Evolutionary conservation across 92 coral and sea anemone species (phyloP).

Genomic region (Heliopora coerulea): DNA sequence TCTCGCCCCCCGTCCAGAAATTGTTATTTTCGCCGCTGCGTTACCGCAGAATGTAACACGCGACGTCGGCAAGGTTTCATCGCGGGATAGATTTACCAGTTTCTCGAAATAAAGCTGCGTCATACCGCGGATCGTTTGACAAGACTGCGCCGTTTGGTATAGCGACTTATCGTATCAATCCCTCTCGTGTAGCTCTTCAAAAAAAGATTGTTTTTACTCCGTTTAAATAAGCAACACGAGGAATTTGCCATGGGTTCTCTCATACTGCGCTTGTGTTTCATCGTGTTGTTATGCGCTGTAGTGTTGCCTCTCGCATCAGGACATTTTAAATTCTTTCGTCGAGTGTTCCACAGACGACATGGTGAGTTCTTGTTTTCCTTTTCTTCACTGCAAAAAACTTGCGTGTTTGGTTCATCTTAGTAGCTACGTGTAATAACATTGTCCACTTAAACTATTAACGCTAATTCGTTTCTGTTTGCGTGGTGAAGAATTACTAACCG

Average conservation of each 20-base stretch:
- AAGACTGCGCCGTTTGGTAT: too few species aligned
- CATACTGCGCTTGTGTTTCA: background rate
- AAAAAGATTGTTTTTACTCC: too few species aligned
- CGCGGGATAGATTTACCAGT: background rate
- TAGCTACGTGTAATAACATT: too few species aligned
- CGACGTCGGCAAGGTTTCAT: background rate
- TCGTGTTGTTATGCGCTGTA: conserved; percentile 11
- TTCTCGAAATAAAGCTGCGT: conserved; percentile 1
- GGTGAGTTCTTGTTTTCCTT: background rate
- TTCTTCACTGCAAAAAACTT: background rate
- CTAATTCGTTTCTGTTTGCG: too few species aligned
- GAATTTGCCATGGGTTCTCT: conserved; percentile 10
- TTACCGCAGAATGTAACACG: too few species aligned
- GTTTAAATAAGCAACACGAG: background rate
- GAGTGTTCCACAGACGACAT: conserved; percentile 1
- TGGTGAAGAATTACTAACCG: too few species aligned
- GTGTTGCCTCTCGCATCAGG: conserved; percentile 18
- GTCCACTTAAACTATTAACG: too few species aligned
- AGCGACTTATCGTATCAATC: too few species aligned
- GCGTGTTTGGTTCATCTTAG: background rate
- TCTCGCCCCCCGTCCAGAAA: too few species aligned
- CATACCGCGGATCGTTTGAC: conserved; percentile 20
- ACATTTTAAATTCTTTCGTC: conserved; percentile 16
- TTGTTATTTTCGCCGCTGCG: too few species aligned
- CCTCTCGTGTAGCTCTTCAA: too few species aligned